Evolutionary conservation across 2,113 vertebrate species (phyloP).

Genomic region (Platysteira castanea): DNA sequence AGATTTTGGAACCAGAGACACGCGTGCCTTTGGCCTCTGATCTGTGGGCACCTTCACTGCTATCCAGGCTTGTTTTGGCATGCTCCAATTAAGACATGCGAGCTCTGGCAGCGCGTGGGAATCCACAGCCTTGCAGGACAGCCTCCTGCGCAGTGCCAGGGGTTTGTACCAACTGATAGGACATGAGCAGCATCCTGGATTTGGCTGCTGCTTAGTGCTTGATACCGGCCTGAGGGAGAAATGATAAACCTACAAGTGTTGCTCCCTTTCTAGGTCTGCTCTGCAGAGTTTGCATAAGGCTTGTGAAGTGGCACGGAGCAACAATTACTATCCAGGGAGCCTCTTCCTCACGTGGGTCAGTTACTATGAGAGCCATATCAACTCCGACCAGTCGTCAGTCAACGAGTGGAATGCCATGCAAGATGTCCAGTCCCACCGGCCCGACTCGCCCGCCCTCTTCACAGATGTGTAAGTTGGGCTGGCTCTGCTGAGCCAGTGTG

Average conservation of each 20-base stretch:
- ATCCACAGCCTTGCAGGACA: background rate
- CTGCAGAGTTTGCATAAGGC: constrained; percentile 96
- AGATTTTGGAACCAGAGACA: background rate
- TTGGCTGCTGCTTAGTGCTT: background rate
- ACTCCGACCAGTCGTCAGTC: constrained; percentile 90
- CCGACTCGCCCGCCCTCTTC: constrained; percentile 92
- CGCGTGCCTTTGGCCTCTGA: background rate
- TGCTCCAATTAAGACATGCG: background rate
- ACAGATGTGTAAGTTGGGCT: constrained; percentile 87
- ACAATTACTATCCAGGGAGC: constrained; percentile 97
- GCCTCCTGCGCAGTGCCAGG: background rate
- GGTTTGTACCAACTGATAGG: background rate
- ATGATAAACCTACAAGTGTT: background rate
- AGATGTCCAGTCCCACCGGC: constrained; percentile 93
- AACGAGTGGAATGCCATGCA: constrained; percentile 99
- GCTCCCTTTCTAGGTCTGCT: constrained; percentile 83
- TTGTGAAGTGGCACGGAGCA: constrained; percentile 90
- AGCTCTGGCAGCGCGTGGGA: background rate
- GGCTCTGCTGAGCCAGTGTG: background rate
- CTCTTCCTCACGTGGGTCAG: constrained; percentile 98
- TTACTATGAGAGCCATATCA: constrained; percentile 95
- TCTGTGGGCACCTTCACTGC: background rate
- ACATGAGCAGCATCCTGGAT: background rate
- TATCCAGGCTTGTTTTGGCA: background rate
- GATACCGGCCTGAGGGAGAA: background rate